phyloP scores from a whole-genome alignment of 2,113 vertebrate genomes.

The Clinocottus analis region DNA sequence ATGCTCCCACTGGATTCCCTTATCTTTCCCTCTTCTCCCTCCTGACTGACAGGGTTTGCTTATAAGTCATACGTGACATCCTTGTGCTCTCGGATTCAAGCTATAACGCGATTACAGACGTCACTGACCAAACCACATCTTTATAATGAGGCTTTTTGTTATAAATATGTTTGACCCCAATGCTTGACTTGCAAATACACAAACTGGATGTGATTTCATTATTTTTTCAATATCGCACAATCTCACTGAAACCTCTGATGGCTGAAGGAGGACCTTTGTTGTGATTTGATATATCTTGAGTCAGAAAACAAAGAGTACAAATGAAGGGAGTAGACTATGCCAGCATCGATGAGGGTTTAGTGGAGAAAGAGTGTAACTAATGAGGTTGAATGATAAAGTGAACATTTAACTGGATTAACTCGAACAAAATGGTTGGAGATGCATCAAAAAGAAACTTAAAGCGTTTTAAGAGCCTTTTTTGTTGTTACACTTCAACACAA shows the following conservation, averaged over 20 bases:
- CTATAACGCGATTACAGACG: conserved; percentile 52
- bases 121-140: conserved; percentile 47
- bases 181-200: neutral
- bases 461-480: conserved; percentile 15
- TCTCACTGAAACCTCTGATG: neutral
- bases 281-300: neutral
- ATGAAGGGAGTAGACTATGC: neutral
- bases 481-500: conserved; percentile 8
- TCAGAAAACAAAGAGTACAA: conserved; percentile 3
- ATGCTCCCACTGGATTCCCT: conserved; percentile 14
- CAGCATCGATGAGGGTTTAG: neutral
- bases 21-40: conserved; percentile 14
- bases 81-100: conserved; percentile 21
- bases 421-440: conserved; percentile 17
- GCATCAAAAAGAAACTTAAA: conserved; percentile 12
- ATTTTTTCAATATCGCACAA: neutral
- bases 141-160: conserved; percentile 52
- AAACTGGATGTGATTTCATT: neutral
- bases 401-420: conserved; percentile 43
- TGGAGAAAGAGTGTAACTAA: conserved; percentile 34
- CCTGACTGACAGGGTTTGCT: conserved; percentile 18
- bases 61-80: conserved; percentile 34
- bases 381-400: conserved; percentile 21
- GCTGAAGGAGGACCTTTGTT: neutral
- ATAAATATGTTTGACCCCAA: conserved; percentile 18